A percentile compares a stretch with the other conserved stretches of the same genome.
Evolutionary conservation across 2,113 vertebrate genomes (phyloP).

Genomic region (Hemicordylus capensis): DNA sequence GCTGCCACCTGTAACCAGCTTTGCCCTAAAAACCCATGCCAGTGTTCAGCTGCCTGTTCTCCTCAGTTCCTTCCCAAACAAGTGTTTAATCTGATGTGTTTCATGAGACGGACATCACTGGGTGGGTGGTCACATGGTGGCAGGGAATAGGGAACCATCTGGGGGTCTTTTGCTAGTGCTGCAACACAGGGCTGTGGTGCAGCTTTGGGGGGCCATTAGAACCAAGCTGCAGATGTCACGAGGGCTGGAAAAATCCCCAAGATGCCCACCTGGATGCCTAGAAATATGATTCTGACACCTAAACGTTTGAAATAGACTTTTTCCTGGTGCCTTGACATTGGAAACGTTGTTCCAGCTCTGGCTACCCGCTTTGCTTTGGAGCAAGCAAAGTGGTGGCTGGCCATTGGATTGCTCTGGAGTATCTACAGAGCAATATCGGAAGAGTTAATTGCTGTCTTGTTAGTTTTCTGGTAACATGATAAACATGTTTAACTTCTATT

Average conservation of each 20-base stretch:
- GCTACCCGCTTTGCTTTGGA: neutral
- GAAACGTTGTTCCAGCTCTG: neutral
- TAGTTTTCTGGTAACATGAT: no score
- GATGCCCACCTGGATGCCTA: neutral
- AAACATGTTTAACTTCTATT: no score
- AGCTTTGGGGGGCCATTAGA: neutral
- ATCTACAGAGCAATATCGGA: neutral
- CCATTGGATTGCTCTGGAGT: neutral
- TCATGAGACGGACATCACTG: neutral
- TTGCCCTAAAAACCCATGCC: neutral
- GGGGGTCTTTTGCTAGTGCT: neutral
- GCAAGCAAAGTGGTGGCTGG: no score
- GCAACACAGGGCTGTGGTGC: neutral
- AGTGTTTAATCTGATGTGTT: neutral
- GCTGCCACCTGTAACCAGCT: no score
- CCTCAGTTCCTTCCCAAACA: neutral
- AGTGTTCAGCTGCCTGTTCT: neutral
- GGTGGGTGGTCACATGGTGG: no score
- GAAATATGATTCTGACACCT: neutral
- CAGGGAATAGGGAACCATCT: neutral
- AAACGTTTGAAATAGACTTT: no score
- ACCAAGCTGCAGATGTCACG: neutral
- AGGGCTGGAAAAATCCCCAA: neutral
- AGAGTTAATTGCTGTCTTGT: no score
- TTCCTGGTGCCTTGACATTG: neutral